Evolutionary conservation across 2,888 invertebrate species (phyloP).

Genomic region (Cryptosula pallasiana): DNA sequence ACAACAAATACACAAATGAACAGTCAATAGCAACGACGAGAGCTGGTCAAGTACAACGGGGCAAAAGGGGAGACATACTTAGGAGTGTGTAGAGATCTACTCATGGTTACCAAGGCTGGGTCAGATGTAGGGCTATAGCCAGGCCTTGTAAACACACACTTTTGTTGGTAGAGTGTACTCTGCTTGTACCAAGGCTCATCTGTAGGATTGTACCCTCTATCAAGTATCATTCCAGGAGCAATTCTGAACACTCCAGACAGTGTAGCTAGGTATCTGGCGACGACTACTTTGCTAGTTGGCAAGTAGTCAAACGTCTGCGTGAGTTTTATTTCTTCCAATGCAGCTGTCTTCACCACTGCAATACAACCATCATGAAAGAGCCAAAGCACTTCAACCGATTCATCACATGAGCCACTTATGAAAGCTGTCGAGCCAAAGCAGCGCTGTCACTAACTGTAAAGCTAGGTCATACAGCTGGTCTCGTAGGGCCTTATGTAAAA

Average conservation of each 20-base stretch:
- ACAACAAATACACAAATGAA: too few relatives aligned
- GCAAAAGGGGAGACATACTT: too few relatives aligned
- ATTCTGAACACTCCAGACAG: slow-evolving; percentile 2
- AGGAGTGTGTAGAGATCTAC: background rate
- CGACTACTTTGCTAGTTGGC: background rate
- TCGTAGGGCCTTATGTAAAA: too few relatives aligned
- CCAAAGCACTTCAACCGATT: too few relatives aligned
- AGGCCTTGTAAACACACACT: background rate
- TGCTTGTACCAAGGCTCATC: background rate
- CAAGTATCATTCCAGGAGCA: background rate
- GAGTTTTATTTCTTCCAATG: background rate
- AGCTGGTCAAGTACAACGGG: too few relatives aligned
- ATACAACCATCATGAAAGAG: background rate
- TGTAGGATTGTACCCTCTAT: background rate
- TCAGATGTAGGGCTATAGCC: slow-evolving; percentile 1
- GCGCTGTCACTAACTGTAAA: too few relatives aligned
- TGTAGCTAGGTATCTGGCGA: background rate
- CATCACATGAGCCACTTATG: too few relatives aligned
- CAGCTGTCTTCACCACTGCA: background rate
- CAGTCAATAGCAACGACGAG: too few relatives aligned
- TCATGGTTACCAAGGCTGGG: background rate
- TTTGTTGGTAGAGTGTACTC: slow-evolving; percentile 5
- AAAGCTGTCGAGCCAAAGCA: too few relatives aligned
- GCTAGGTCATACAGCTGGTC: too few relatives aligned
- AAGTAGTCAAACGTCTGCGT: background rate